These are phyloP conservation scores for Ophioninae sp. DNA, from an alignment of 2,888 invertebrate genomes.

Conservation along the genomic window DNA sequence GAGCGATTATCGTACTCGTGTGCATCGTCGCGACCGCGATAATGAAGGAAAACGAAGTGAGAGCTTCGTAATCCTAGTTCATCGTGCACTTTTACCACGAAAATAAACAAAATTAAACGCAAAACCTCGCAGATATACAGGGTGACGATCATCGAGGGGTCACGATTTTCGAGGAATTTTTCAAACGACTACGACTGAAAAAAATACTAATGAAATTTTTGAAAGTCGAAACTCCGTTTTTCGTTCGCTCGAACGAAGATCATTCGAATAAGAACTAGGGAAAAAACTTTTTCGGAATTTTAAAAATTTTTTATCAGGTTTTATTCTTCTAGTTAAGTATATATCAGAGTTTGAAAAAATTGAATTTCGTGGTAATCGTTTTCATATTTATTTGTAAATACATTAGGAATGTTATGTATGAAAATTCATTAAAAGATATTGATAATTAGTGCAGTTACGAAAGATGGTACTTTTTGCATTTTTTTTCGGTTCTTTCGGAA, in stretches of 20 bases:
- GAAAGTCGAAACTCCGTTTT: background rate
- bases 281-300: no score
- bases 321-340: no score
- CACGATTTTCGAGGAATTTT: background rate
- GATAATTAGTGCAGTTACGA: no score
- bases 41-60: constrained; percentile 30
- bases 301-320: no score
- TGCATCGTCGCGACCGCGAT: constrained; percentile 22
- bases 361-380: no score
- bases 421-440: no score
- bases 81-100: background rate
- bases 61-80: constrained; percentile 32
- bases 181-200: background rate
- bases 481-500: no score
- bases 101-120: background rate
- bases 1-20: constrained; percentile 4
- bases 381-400: no score
- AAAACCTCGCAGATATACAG: background rate
- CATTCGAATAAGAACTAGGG: background rate
- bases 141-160: background rate
- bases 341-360: no score
- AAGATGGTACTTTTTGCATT: no score
- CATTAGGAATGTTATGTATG: no score
- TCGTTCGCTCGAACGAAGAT: background rate
- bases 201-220: background rate